phyloP scores from a whole-genome alignment of 2,888 invertebrate genomes.

The Trachelus iudaicus region DNA sequence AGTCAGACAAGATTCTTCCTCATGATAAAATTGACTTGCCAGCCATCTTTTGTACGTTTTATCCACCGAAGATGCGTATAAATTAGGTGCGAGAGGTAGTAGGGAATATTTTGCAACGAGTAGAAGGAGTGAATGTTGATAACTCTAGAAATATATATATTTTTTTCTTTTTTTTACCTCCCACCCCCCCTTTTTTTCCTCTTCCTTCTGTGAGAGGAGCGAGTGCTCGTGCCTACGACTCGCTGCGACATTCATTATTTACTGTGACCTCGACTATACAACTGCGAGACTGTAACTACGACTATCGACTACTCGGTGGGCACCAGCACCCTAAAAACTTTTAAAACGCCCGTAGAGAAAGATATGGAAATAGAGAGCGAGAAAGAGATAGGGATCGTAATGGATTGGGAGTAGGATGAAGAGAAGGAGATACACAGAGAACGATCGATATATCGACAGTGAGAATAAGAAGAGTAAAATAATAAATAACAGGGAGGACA shows the following conservation, averaged over 20 bases:
- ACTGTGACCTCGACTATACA: conserved; percentile 18
- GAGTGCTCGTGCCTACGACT: background rate
- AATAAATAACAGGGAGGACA: too few species aligned
- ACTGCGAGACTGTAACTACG: conserved; percentile 33
- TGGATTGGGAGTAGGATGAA: background rate
- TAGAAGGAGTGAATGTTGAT: conserved; percentile 44
- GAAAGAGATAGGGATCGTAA: too few species aligned
- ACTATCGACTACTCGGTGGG: too few species aligned
- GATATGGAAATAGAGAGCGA: too few species aligned
- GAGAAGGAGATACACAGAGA: background rate
- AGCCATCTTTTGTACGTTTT: conserved; percentile 66
- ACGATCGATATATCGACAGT: conserved; percentile 5
- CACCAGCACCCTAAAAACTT: too few species aligned
- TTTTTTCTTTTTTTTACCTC: conserved; percentile 6
- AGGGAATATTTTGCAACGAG: conserved; percentile 65
- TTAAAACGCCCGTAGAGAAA: too few species aligned
- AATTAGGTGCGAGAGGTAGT: conserved; percentile 53
- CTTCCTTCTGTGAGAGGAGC: background rate
- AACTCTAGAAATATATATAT: background rate
- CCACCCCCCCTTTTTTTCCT: too few species aligned
- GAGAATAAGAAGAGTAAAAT: too few species aligned
- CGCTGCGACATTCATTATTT: conserved; percentile 17
- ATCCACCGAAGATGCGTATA: conserved; percentile 43
- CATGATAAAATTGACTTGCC: conserved; percentile 62
- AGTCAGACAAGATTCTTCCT: conserved; percentile 61